These are phyloP conservation scores for Ivindomyrus marchei DNA, from an alignment of 2,113 vertebrate species.

Conservation along the genomic window DNA sequence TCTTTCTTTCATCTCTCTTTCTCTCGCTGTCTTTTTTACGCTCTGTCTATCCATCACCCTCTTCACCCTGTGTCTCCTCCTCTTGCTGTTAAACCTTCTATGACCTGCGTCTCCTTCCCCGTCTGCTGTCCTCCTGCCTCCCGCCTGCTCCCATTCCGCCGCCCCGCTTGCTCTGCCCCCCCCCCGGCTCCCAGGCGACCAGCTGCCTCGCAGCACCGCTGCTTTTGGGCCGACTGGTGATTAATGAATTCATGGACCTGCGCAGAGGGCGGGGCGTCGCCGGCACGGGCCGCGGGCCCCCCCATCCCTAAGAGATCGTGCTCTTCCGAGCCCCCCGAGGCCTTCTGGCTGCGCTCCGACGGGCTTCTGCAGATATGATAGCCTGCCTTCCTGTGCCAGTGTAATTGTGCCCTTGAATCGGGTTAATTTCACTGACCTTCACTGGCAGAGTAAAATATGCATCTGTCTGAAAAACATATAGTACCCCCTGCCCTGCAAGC, in stretches of 20 bases:
- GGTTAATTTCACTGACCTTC: background rate
- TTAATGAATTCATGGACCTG: constrained; percentile 51
- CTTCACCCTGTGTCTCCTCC: background rate
- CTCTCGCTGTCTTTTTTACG: background rate
- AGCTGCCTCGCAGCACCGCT: constrained; percentile 54
- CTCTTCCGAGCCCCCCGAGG: background rate
- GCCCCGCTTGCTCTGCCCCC: background rate
- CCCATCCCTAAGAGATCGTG: background rate
- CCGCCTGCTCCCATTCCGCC: background rate
- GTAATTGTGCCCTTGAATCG: background rate
- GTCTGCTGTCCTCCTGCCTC: background rate
- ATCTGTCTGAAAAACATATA: background rate
- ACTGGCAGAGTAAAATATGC: background rate
- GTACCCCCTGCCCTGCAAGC: no score
- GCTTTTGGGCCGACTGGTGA: constrained; percentile 46
- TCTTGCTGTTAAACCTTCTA: background rate
- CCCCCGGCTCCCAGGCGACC: constrained; percentile 21
- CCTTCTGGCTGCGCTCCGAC: background rate
- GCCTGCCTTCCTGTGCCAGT: background rate
- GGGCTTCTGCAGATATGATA: background rate
- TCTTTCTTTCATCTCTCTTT: background rate
- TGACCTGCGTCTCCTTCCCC: constrained; percentile 33
- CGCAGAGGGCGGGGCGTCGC: constrained; percentile 22
- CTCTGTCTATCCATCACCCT: background rate
- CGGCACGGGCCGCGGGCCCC: background rate